Evolutionary conservation across 2,888 invertebrate species (phyloP), one percentile per base, ranked within the genome.

Genomic region (Aphodius sticticus): DNA sequence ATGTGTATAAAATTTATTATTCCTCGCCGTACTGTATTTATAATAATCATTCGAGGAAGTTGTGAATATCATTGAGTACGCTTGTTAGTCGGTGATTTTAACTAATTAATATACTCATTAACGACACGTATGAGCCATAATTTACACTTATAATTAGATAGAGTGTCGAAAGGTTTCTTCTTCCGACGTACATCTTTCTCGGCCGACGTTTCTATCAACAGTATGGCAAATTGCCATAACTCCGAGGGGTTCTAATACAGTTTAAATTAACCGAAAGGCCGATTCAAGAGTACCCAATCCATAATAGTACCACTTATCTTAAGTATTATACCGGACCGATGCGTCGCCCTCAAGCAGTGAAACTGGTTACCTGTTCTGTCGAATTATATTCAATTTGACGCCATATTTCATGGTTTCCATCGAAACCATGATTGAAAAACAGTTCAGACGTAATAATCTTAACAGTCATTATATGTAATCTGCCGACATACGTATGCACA

Each of bases 341-440:
- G 35, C 37, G 36, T n/a, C 9, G 74, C 15, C 74, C 74, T 37
- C 36, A 15, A 74, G 74, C 74, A 37, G 7, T 74, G 35, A 37
- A 74, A 74, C 74, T 74, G 37, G 74, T n/a, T 37, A 37, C 36
- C 74, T 36, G 35, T 74, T 53, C 53, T n/a, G 35, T 74, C 74
- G 37, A 74, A 74, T 74, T 74, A 74, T 74, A 74, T 74, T 74
- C 74, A 74, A 74, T 74, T 74, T 74, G 35, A 37, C 35, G 74
- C 37, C 74, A 74, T 74, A 74, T 74, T 74, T 74, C 74, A 74
- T 74, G 74, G 26, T 36, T 74, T 53, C 53, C 53, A 53, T 53
- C 53, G 53, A 53, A 53, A 53, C 53, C 53, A 53, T 53, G 53
- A 53, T 53, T 53, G 53, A 53, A 53, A 53, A 53, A 53, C 53